Base-by-base conservation (phyloP, 1,140 invertebrate species). In the Zaprionus inermis region DNA sequence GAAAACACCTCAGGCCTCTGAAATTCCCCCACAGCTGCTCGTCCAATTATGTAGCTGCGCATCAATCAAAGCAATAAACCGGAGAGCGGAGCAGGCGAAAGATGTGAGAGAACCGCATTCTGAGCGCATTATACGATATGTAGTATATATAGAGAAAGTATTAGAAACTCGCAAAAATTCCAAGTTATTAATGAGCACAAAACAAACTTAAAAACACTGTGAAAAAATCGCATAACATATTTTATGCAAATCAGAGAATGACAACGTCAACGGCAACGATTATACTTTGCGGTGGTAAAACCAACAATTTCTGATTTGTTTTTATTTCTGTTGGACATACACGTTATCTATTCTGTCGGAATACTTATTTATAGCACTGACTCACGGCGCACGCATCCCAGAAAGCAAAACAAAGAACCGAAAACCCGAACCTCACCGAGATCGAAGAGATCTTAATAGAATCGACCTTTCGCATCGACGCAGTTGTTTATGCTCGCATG, bases 281-380 rank as follows among this genome's bases (percentile, higher is more conserved):
- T 30, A 49, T 71, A 44, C 16, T 44, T 61, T 64, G 49, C 75
- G 24, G 24, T 28, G 66, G 63, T 64, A 86, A 83, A 88, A 75
- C 69, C 79, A 75, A 85, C 73, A 83, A 83, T 59, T 79, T 60
- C 24, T 71, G 59, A 79, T 79, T 72, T 70, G 72, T 72, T 65
- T 69, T 57, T 78, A 60, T 65, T 49, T 64, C 38, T 57, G 59
- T 36, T 44, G 51, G 51, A 32, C 49, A 71, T 71, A 69, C 24
- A 72, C 71, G 30, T 44, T 67, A 80, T 71, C 56, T 52, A 46
- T 36, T 28, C 70, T 67, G 32, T 56, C 30, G 5, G 54, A 28
- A 22, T 28, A 44, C 52, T 76, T 88, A 88, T 88, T 88, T 88
- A 89, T 89, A 89, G 78, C 70, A 55, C 72, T 88, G 80, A 88